Percentiles rank a stretch among this genome's conserved stretches.
Conservation (phyloP, 2,797 vertebrate species). For the Sebastes steindachneri region DNA sequence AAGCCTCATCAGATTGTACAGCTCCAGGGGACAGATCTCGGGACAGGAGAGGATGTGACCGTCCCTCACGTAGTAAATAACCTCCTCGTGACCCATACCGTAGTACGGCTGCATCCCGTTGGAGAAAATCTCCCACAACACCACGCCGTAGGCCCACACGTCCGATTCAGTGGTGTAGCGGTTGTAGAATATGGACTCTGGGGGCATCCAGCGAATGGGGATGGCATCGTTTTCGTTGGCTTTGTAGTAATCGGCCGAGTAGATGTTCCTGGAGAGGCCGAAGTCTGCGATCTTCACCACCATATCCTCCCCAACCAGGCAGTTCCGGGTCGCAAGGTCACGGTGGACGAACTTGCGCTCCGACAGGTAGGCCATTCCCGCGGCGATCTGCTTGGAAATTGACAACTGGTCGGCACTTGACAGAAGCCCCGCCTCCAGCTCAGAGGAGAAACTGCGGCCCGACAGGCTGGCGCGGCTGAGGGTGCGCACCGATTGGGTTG, state of each 20-base stretch:
- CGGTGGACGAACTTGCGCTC: slow-evolving; percentile 98
- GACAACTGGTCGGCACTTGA: slow-evolving; percentile 90
- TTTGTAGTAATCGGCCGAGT: slow-evolving; percentile 98
- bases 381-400: slow-evolving; percentile 93
- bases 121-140: slow-evolving; percentile 98
- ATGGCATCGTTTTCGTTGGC: slow-evolving; percentile 97
- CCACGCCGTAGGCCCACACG: slow-evolving; percentile 97
- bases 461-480: slow-evolving; percentile 83
- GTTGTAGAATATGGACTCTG: slow-evolving; percentile 98
- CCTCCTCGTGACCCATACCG: slow-evolving; percentile 97
- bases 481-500: slow-evolving; percentile 80
- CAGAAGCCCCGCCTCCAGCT: slow-evolving; percentile 77
- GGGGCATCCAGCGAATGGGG: slow-evolving; percentile 99
- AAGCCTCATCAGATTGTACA: slow-evolving; percentile 97
- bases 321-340: slow-evolving; percentile 97
- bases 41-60: slow-evolving; percentile 94
- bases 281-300: slow-evolving; percentile 98
- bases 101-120: slow-evolving; percentile 98
- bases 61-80: slow-evolving; percentile 96
- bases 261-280: slow-evolving; percentile 97
- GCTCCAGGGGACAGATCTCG: slow-evolving; percentile 91
- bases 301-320: slow-evolving; percentile 93
- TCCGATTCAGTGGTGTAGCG: slow-evolving; percentile 98
- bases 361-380: slow-evolving; percentile 96
- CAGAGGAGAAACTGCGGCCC: slow-evolving; percentile 72